Evolutionary conservation across 53 echinoderm and acorn worm genomes (phyloP).

Genomic region (Holothuria leucospilota): DNA sequence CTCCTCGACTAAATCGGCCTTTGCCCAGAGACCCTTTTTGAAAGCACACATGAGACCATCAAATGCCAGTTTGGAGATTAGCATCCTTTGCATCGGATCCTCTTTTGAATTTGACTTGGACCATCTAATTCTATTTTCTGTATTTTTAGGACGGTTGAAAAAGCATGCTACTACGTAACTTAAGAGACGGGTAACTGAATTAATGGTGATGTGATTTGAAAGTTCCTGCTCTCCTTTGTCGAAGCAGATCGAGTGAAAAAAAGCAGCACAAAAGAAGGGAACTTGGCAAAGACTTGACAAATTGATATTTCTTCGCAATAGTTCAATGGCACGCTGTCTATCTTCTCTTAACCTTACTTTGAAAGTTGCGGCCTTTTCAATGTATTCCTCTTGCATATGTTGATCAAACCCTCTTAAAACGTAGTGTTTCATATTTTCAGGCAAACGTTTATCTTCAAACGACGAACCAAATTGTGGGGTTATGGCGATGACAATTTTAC

Average conservation of each 20-base stretch:
- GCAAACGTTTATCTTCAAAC: too few relatives aligned
- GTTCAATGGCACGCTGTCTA: neutral
- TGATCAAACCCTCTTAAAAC: neutral
- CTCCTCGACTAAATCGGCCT: neutral
- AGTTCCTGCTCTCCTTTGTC: neutral
- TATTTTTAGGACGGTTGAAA: neutral
- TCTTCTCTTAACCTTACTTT: neutral
- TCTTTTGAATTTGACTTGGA: too few relatives aligned
- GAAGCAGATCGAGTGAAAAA: neutral
- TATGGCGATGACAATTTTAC: neutral
- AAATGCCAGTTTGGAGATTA: neutral
- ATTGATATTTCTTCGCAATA: neutral
- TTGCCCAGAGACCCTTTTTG: neutral
- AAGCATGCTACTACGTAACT: neutral
- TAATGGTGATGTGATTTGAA: too few relatives aligned
- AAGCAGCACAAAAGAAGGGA: neutral
- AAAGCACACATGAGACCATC: neutral
- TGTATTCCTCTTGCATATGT: neutral
- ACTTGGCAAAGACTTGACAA: neutral
- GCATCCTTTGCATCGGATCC: neutral
- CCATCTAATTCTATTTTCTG: neutral
- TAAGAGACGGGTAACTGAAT: neutral
- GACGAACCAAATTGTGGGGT: neutral
- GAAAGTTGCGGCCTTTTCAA: neutral
- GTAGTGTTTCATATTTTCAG: neutral